Base-by-base conservation (phyloP, 2,888 invertebrate genomes). In the Megastigmus dorsalis region DNA sequence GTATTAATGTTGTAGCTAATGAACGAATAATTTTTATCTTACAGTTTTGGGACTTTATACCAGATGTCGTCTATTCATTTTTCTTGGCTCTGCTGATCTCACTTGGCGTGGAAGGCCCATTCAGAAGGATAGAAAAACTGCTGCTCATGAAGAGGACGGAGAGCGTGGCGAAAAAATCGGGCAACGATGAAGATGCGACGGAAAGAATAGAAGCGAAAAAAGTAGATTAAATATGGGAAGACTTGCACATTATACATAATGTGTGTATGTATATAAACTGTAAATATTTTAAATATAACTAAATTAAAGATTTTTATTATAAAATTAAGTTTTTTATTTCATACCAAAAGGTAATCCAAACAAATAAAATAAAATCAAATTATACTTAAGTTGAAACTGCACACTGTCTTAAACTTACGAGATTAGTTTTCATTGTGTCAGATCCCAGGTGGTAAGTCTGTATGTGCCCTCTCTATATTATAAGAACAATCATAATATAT, bases 101-200 rank as follows among this genome's bases (percentile, higher is more conserved):
- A 6, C 69, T 84, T 10, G 43, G 78, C 3, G 76, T 84, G 13
- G 84, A 85, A 75, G 81, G 82, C 20, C 84, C 84, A 5, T 82
- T 84, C 30, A 79, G 84, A 74, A 82, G 77, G 65, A 66, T 84
- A 20, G 84, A 84, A 70, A 83, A 81, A 68, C 63, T 74, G 33
- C 78, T 84, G 10, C 75, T 83, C 28, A 72, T 69, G 15, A 81
- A 76, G 57, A 70, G 78, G 76, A 60, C 18, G 20, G 48, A 45
- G 23, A 18, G 18, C 13, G 33, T 28, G 18, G 18, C 62, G n/a
- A 41, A 41, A 18, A 30, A n/a, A n/a, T n/a, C n/a, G n/a, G n/a
- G n/a, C n/a, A n/a, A n/a, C 5, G 6, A 36, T 23, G 1, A 20
- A 33, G 20, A 48, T 6, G 15, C n/a, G n/a, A n/a, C n/a, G n/a